phyloP scores from a whole-genome alignment of 2,888 invertebrate genomes.

The Ichneumon xanthorius region DNA sequence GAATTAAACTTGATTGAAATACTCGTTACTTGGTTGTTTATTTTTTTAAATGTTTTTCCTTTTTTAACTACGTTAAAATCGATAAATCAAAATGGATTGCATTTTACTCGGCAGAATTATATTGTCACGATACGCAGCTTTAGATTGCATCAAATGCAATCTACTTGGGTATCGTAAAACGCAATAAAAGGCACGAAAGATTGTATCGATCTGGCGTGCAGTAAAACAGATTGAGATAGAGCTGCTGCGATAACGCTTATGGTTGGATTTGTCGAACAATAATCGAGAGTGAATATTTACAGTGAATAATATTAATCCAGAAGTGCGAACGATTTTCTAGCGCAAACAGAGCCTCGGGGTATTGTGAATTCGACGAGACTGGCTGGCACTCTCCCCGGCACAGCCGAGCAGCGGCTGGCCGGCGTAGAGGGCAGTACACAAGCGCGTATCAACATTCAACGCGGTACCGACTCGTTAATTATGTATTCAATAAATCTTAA shows the following conservation, averaged over 20 bases:
- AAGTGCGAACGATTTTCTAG: slow-evolving; percentile 28
- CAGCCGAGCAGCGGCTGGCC: slow-evolving; percentile 3
- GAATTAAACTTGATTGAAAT: background rate
- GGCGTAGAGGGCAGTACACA: slow-evolving; percentile 10
- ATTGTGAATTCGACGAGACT: slow-evolving; percentile 23
- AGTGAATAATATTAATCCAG: slow-evolving; percentile 23
- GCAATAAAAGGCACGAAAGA: background rate
- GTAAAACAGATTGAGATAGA: background rate
- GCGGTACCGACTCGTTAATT: slow-evolving; percentile 78
- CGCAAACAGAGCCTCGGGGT: slow-evolving; percentile 24
- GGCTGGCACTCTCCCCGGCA: slow-evolving; percentile 17
- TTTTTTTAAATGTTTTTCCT: background rate
- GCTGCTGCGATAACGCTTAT: background rate
- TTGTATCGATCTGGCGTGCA: background rate
- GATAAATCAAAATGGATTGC: slow-evolving; percentile 6
- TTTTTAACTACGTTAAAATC: background rate
- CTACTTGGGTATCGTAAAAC: background rate
- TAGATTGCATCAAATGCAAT: background rate
- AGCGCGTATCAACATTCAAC: slow-evolving; percentile 71
- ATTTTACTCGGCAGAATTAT: background rate
- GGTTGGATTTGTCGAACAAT: background rate
- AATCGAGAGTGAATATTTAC: slow-evolving; percentile 2
- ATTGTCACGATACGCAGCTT: background rate
- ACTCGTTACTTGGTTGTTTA: background rate
- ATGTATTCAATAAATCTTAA: slow-evolving; percentile 84